Conservation (phyloP, 2,888 invertebrate species). For the Macrosiphum euphorbiae region DNA sequence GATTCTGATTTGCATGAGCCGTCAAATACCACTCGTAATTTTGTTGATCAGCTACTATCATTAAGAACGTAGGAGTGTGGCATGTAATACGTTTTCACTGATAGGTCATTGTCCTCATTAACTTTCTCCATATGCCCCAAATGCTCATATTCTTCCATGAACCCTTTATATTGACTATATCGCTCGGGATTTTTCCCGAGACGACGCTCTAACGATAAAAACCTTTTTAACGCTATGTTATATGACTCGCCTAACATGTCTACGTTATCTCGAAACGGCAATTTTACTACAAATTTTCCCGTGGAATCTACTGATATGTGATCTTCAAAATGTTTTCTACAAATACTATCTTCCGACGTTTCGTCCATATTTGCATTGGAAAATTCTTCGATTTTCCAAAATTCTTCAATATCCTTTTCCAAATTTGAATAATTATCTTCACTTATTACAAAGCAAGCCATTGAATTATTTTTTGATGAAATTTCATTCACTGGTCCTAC, state of each 20-base stretch:
- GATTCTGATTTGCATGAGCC: background rate
- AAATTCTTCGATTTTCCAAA: too few species aligned
- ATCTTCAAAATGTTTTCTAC: background rate
- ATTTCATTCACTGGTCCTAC: too few species aligned
- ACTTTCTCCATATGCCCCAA: constrained; percentile 30
- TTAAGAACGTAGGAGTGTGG: background rate
- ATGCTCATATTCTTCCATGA: constrained; percentile 13
- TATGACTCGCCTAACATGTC: background rate
- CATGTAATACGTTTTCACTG: background rate
- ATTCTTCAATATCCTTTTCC: too few species aligned
- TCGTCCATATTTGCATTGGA: too few species aligned
- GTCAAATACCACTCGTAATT: too few species aligned
- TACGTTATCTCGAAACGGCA: constrained; percentile 24
- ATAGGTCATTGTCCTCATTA: too few species aligned
- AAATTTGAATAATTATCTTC: too few species aligned
- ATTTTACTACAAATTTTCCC: background rate
- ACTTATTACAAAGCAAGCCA: too few species aligned
- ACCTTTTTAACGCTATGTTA: background rate
- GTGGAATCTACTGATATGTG: background rate
- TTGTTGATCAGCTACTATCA: background rate
- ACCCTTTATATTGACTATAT: constrained; percentile 6
- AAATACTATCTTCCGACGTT: too few species aligned
- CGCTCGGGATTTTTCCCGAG: background rate
- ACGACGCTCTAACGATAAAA: background rate
- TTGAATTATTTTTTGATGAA: too few species aligned